These are phyloP conservation scores for Phylloscopus trochilus DNA, from an alignment of 2,113 vertebrate species.

Conservation along the genomic window DNA sequence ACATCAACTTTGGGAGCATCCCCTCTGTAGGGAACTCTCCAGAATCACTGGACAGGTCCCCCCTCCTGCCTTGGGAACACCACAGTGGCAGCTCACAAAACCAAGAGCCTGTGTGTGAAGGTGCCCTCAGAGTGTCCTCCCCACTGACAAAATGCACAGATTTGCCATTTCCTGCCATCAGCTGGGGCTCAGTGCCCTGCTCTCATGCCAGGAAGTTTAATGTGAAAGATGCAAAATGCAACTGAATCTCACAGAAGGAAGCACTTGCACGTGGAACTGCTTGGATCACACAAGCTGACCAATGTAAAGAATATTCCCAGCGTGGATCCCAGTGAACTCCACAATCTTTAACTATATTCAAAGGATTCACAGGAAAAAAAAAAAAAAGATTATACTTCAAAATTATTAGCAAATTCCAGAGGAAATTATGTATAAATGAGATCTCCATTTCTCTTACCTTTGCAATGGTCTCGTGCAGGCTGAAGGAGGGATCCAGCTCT, in stretches of 20 bases:
- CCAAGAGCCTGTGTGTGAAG: background rate
- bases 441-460: constrained; percentile 80
- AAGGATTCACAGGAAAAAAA: background rate
- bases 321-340: background rate
- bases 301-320: background rate
- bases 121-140: background rate
- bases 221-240: background rate
- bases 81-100: background rate
- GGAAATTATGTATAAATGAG: background rate
- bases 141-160: background rate
- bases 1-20: background rate
- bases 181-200: background rate
- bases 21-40: background rate
- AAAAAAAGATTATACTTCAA: background rate
- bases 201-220: background rate
- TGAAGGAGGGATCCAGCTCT: constrained; percentile 84
- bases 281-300: background rate
- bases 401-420: background rate
- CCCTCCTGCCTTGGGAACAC: background rate
- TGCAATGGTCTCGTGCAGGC: constrained; percentile 84
- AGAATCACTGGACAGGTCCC: background rate
- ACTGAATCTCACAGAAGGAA: background rate
- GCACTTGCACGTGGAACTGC: background rate
- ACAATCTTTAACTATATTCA: background rate
- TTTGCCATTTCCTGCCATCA: background rate